Base-by-base conservation (phyloP, 2,797 vertebrate genomes). In the Rhinella marina region DNA sequence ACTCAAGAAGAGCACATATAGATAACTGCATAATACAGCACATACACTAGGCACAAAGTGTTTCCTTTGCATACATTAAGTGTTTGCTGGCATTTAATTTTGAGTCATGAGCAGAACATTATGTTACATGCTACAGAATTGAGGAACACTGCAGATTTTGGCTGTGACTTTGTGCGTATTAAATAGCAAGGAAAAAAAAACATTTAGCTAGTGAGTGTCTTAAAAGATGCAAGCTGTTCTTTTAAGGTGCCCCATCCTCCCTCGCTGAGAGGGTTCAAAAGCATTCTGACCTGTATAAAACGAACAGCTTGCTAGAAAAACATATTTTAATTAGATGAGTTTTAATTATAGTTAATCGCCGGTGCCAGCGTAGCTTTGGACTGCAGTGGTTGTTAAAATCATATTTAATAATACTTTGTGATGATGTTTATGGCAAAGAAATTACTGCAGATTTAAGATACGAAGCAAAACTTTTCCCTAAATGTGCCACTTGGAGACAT, bases 311-410 rank as follows among this genome's bases (percentile, higher is more conserved):
- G 80, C 41, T 90, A 88, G 73, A 89, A 86, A 82, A 3, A 0
- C 79, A 41, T 78, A 85, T 7, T 0, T 88, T 90, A 87, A 59
- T 78, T 41, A 80, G 19, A 0, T 0, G 54, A 41, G 29, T 82
- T 0, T 80, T 85, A 90, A 86, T 89, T 89, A 86, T 89, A 89
- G 75, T 86, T 79, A 87, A 84, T 89, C 64, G 85, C 86, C 19
- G 50, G n/a, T 77, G 80, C 62, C 75, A 89, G 77, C 32, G 41
- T 80, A 80, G 64, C 73, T 57, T 79, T 84, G 88, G 85, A 83
- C 85, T 79, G 85, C 85, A 84, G 85, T 66, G 85, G 88, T 86
- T 80, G 85, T 84, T 86, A 83, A 89, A 86, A 84, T 82, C 70
- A 77, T 64, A 89, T 86, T 81, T 86, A 84, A 89, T 83, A 81